A percentile compares a stretch with the other conserved stretches of the same genome.
phyloP scores from a whole-genome alignment of 37 sponge, comb jelly and placozoan species.

The Aplysina aerophoba region DNA sequence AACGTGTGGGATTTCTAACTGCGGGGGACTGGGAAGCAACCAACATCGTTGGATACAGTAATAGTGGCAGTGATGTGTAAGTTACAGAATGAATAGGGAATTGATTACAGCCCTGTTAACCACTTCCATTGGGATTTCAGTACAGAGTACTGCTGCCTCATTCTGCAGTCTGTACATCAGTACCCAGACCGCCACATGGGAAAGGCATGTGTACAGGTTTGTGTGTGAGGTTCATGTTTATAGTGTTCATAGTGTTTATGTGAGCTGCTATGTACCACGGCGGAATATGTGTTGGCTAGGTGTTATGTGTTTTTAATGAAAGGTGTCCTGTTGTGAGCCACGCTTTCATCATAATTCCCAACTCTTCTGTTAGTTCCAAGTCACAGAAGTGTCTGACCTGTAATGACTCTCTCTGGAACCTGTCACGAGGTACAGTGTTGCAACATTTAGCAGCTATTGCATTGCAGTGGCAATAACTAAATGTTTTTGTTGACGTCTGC shows the following conservation, averaged over 20 bases:
- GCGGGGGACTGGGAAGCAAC: conserved; percentile 60
- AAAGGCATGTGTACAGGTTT: conserved; percentile 61
- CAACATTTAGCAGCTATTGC: neutral
- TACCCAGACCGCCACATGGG: conserved; percentile 29
- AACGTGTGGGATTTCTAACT: neutral
- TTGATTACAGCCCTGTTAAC: no score
- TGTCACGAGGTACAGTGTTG: conserved; percentile 16
- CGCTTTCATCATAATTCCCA: neutral
- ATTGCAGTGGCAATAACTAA: neutral
- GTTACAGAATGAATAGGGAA: neutral
- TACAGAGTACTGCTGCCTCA: no score
- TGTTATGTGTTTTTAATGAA: neutral
- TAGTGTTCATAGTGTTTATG: no score
- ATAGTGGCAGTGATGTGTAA: conserved; percentile 34
- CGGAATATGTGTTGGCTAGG: no score
- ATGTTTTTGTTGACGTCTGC: no score
- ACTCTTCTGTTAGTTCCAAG: conserved; percentile 1
- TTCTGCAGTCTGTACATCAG: conserved; percentile 61
- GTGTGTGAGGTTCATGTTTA: neutral
- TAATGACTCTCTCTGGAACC: conserved; percentile 45
- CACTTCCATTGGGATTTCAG: no score
- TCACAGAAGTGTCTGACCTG: conserved; percentile 51
- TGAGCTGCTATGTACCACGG: no score
- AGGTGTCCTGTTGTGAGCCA: neutral
- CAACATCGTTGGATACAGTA: conserved; percentile 28